Evolutionary conservation across 2,797 vertebrate genomes (phyloP).

Genomic region (Micropoecilia bifurca): DNA sequence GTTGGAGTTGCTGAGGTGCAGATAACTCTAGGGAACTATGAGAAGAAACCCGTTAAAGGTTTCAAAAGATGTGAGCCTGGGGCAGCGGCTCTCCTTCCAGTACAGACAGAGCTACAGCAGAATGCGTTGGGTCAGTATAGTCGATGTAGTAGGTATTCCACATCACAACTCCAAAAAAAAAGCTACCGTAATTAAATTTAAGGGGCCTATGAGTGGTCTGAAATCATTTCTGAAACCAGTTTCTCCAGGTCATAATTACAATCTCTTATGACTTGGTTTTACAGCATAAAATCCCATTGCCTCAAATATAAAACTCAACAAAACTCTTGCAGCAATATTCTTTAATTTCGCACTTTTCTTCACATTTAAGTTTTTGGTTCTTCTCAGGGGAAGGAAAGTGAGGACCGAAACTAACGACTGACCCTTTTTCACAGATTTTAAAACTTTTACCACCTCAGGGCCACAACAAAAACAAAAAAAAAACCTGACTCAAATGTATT

Average conservation of each 20-base stretch:
- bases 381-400: neutral
- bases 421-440: neutral
- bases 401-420: neutral
- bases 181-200: neutral
- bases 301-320: neutral
- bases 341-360: neutral
- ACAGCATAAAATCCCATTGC: neutral
- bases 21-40: neutral
- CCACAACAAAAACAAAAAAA: neutral
- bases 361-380: neutral
- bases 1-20: neutral
- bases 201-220: neutral
- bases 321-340: neutral
- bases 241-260: neutral
- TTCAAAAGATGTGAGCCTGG: neutral
- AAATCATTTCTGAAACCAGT: neutral
- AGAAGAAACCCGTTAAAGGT: neutral
- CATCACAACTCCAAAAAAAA: neutral
- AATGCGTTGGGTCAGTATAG: neutral
- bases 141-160: neutral
- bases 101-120: neutral
- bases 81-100: neutral
- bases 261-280: neutral
- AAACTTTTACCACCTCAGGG: neutral
- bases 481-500: constrained; percentile 33